A percentile compares a stretch with the other conserved stretches of the same genome.
These are phyloP conservation scores for Trachelus troglodyta DNA, from an alignment of 2,888 invertebrate species.

Conservation along the genomic window DNA sequence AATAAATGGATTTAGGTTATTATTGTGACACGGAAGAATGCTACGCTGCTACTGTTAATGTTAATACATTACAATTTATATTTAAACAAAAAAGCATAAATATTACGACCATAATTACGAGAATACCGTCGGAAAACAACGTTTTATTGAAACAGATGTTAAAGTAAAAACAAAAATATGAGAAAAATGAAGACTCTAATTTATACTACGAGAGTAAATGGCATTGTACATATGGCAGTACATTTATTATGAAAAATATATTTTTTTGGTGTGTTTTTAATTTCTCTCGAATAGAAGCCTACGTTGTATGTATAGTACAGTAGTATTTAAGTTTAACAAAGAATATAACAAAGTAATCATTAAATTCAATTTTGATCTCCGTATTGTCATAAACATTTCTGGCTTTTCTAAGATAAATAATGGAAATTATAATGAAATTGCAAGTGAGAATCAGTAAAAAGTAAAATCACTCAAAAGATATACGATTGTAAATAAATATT, in stretches of 20 bases:
- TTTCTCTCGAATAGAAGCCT: slow-evolving; percentile 23
- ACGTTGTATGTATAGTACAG: neutral
- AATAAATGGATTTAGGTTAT: slow-evolving; percentile 16
- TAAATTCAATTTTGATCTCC: neutral
- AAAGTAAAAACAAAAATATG: slow-evolving; percentile 25
- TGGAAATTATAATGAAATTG: neutral
- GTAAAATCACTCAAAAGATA: neutral
- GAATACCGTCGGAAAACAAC: slow-evolving; percentile 18
- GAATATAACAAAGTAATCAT: neutral
- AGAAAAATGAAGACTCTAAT: slow-evolving; percentile 38
- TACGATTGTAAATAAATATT: slow-evolving; percentile 42
- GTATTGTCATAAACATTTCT: neutral
- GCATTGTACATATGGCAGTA: slow-evolving; percentile 59
- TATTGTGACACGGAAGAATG: slow-evolving; percentile 27
- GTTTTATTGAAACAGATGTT: slow-evolving; percentile 27
- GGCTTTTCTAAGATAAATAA: neutral
- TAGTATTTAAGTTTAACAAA: neutral
- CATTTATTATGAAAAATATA: slow-evolving; percentile 49
- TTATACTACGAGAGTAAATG: slow-evolving; percentile 48
- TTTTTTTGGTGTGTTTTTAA: slow-evolving; percentile 48
- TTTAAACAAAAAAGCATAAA: slow-evolving; percentile 19
- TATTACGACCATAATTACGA: slow-evolving; percentile 19
- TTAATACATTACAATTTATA: slow-evolving; percentile 18
- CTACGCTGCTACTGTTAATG: slow-evolving; percentile 27
- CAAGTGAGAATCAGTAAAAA: neutral